phyloP scores from a whole-genome alignment of 2,888 invertebrate species.

The Sphinx pinastri region DNA sequence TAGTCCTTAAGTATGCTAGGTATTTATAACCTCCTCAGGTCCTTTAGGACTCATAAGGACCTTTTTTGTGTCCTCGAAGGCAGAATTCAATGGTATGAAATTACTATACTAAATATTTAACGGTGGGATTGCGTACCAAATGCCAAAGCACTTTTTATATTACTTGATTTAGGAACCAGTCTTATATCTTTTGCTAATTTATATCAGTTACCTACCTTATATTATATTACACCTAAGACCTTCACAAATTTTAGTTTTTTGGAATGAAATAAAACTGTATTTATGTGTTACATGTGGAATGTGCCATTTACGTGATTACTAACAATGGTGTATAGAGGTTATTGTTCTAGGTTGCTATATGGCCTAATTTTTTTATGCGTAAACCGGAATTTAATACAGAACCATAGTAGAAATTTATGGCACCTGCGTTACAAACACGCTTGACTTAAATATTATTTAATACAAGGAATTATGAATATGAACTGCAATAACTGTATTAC shows the following conservation, averaged over 20 bases:
- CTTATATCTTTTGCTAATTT: not conserved
- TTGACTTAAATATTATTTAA: not conserved
- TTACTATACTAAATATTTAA: no score
- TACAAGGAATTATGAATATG: not conserved
- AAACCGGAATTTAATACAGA: not conserved
- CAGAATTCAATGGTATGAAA: no score
- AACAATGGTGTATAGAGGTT: conserved; percentile 8
- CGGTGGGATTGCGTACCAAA: no score
- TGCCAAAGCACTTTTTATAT: no score
- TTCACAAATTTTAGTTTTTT: not conserved
- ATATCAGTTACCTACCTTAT: not conserved
- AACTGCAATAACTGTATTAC: no score
- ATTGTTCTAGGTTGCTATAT: conserved; percentile 1
- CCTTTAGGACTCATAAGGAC: no score
- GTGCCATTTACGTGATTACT: conserved; percentile 9
- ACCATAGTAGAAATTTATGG: not conserved
- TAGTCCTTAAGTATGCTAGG: no score
- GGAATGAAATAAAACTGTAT: not conserved
- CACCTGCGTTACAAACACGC: not conserved
- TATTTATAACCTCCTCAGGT: no score
- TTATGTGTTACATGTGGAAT: conserved; percentile 8
- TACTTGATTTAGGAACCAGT: no score
- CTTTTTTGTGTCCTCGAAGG: no score
- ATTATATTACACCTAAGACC: not conserved
- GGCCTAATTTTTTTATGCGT: not conserved